Evolutionary conservation across 2,113 vertebrate genomes (phyloP).

Genomic region (Sterna hirundo): DNA sequence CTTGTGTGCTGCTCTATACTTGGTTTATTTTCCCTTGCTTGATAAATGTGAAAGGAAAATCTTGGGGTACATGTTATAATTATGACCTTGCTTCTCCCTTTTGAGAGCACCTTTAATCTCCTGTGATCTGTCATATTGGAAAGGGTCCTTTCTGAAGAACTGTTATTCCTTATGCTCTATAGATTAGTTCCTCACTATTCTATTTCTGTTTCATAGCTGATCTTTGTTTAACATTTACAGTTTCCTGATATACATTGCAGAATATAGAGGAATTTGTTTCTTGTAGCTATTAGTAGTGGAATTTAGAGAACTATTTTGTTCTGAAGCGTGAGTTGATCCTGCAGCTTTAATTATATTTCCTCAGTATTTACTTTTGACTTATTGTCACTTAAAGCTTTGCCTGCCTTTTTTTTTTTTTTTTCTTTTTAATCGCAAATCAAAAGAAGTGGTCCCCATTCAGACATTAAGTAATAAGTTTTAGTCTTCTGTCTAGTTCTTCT

Average conservation of each 20-base stretch:
- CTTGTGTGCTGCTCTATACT: constrained; percentile 12
- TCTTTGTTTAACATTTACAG: neutral
- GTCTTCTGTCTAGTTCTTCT: neutral
- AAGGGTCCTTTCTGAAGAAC: neutral
- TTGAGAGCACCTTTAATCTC: neutral
- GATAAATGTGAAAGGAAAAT: constrained; percentile 29
- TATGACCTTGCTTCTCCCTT: neutral
- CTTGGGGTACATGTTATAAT: neutral
- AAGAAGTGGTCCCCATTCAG: neutral
- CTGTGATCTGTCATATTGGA: neutral
- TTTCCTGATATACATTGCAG: neutral
- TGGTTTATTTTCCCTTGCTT: constrained; percentile 54
- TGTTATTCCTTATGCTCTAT: neutral
- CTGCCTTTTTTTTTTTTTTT: neutral
- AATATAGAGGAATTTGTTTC: neutral
- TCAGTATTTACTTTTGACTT: neutral
- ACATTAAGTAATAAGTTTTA: neutral
- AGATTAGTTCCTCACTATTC: neutral
- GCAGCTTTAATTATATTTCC: neutral
- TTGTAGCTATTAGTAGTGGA: neutral
- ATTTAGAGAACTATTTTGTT: neutral
- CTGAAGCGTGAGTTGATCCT: neutral
- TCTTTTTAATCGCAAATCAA: neutral
- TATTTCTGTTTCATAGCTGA: neutral
- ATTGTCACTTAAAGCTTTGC: neutral